phyloP scores from a whole-genome alignment of 2,113 vertebrate genomes.

The Zapornia atra region DNA sequence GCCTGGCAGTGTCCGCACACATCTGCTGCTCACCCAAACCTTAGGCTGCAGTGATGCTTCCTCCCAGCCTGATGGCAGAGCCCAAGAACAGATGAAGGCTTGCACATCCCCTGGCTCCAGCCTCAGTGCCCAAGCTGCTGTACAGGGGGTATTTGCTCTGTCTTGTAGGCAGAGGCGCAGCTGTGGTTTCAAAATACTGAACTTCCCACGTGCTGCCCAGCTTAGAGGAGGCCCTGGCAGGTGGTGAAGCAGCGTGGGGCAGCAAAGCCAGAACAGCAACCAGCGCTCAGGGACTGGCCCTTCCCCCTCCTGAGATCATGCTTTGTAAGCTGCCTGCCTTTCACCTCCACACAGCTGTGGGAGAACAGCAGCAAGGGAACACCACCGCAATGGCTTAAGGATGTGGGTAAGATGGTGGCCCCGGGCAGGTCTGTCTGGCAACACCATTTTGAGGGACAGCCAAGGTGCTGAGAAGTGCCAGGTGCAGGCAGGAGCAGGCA shows the following conservation, averaged over 20 bases:
- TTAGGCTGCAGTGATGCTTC: neutral
- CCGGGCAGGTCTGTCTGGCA: neutral
- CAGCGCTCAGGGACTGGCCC: neutral
- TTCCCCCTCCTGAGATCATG: rapidly evolving
- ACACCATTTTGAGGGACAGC: rapidly evolving
- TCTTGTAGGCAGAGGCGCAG: neutral
- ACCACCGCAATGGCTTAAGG: neutral
- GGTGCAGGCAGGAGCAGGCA: neutral
- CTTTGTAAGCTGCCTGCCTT: neutral
- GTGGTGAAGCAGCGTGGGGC: neutral
- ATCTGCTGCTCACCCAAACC: neutral
- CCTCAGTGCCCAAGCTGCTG: neutral
- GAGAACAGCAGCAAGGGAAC: neutral
- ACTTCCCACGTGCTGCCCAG: neutral
- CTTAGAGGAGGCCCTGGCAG: neutral
- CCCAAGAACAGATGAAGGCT: neutral
- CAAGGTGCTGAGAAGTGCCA: neutral
- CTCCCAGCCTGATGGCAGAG: neutral
- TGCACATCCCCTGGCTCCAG: neutral
- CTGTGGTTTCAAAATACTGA: neutral
- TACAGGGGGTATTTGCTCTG: neutral
- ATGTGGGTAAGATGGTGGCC: neutral
- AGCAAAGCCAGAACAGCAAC: neutral
- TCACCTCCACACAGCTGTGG: neutral
- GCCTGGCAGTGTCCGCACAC: neutral